phyloP scores from a whole-genome alignment of 2,113 vertebrate species.

The Formicarius rufipectus region DNA sequence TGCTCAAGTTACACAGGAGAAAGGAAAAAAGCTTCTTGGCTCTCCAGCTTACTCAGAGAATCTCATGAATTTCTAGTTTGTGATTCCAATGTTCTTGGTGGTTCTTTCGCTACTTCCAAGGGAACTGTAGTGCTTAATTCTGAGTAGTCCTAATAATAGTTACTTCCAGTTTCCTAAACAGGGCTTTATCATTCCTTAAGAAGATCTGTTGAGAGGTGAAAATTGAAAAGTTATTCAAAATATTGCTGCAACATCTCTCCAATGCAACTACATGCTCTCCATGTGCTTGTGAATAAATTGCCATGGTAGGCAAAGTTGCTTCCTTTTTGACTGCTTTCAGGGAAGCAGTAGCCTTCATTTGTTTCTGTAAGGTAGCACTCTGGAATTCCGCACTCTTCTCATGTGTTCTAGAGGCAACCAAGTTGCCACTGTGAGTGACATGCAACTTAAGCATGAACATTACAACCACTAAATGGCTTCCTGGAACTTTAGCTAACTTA shows the following conservation, averaged over 20 bases:
- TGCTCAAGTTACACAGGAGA: neutral
- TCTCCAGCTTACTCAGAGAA: neutral
- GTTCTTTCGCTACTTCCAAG: neutral
- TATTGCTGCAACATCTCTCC: neutral
- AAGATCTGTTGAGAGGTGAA: neutral
- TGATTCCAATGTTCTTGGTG: neutral
- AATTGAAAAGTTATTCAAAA: neutral
- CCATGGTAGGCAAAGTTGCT: neutral
- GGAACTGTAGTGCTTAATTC: neutral
- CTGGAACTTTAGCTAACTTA: neutral
- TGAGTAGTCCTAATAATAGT: neutral
- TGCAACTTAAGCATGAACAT: neutral
- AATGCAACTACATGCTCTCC: neutral
- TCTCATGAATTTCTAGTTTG: neutral
- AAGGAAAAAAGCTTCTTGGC: neutral
- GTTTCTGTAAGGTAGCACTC: neutral
- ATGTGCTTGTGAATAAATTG: neutral
- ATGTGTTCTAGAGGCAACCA: neutral
- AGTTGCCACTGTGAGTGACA: neutral
- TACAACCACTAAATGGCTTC: neutral
- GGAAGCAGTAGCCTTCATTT: neutral
- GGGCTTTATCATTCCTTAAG: accelerated
- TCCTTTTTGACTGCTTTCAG: neutral
- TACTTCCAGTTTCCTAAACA: neutral
- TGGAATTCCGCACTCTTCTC: neutral